Percentiles rank a stretch among this genome's conserved stretches.
phyloP scores from a whole-genome alignment of 2,888 invertebrate species.

The Drosophila paranaensis region DNA sequence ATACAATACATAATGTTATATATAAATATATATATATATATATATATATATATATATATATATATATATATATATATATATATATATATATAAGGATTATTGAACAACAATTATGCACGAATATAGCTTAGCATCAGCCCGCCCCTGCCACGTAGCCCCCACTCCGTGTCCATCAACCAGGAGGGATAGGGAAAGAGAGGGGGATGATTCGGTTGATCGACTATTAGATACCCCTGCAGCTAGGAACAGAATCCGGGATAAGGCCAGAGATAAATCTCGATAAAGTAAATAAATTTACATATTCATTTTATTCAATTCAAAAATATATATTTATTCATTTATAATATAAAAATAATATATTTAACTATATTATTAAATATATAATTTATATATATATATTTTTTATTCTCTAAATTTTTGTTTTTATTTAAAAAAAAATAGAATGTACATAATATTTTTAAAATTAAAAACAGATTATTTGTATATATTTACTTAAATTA shows the following conservation, averaged over 20 bases:
- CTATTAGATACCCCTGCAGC: slow-evolving; percentile 15
- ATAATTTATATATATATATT: not conserved
- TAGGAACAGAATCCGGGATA: too few species aligned
- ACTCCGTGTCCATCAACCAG: not conserved
- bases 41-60: too few species aligned
- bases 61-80: too few species aligned
- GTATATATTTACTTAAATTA: not conserved
- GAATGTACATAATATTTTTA: too few species aligned
- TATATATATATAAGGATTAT: slow-evolving; percentile 30
- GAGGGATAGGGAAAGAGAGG: not conserved
- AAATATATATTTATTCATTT: not conserved
- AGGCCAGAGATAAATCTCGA: not conserved
- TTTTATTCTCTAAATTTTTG: not conserved
- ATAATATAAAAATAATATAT: too few species aligned
- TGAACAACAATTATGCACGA: slow-evolving; percentile 28
- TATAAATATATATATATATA: not conserved
- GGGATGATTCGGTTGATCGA: not conserved
- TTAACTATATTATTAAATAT: too few species aligned
- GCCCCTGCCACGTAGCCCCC: not conserved
- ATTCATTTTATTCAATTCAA: not conserved
- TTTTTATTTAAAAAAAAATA: not conserved
- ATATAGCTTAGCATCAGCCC: not conserved
- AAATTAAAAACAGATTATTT: not conserved
- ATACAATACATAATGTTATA: slow-evolving; percentile 53
- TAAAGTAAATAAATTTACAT: not conserved